Percentiles rank a stretch among this genome's conserved stretches.
Evolutionary conservation across 2,113 vertebrate species (phyloP).

Genomic region (Nyctibius bracteatus): DNA sequence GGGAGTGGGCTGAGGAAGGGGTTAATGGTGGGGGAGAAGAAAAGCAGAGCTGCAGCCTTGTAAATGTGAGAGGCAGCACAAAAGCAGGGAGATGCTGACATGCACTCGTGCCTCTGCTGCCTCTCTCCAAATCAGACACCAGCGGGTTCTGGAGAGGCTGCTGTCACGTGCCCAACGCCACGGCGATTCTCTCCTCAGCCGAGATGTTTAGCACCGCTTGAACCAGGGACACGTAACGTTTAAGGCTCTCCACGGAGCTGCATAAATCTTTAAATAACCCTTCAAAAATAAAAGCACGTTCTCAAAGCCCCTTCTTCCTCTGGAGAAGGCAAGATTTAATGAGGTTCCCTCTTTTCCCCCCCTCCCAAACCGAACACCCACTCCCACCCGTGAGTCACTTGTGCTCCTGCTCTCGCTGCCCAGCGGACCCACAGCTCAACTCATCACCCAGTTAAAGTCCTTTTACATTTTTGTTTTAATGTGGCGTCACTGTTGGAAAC

Average conservation of each 20-base stretch:
- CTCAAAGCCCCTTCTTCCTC: neutral
- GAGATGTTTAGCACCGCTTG: neutral
- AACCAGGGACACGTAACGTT: neutral
- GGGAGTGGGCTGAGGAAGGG: neutral
- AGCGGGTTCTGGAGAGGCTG: neutral
- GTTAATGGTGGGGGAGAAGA: neutral
- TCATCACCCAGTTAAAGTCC: neutral
- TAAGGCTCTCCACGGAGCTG: constrained; percentile 1
- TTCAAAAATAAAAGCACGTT: neutral
- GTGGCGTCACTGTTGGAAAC: neutral
- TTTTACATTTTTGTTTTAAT: neutral
- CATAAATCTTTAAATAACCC: constrained; percentile 32
- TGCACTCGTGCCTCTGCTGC: neutral
- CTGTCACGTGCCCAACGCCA: neutral
- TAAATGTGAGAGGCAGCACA: neutral
- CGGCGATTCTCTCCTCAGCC: neutral
- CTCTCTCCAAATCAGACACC: neutral
- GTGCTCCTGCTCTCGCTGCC: neutral
- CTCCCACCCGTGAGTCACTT: constrained; percentile 29
- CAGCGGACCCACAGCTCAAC: neutral
- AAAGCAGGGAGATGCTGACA: neutral
- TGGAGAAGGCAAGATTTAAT: neutral
- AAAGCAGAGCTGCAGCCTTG: neutral
- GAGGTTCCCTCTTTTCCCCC: neutral
- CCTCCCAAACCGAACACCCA: neutral